Evolutionary conservation across 2,113 vertebrate species (phyloP), one percentile per base, ranked within the genome.

Genomic region (Uropsilus gracilis): DNA sequence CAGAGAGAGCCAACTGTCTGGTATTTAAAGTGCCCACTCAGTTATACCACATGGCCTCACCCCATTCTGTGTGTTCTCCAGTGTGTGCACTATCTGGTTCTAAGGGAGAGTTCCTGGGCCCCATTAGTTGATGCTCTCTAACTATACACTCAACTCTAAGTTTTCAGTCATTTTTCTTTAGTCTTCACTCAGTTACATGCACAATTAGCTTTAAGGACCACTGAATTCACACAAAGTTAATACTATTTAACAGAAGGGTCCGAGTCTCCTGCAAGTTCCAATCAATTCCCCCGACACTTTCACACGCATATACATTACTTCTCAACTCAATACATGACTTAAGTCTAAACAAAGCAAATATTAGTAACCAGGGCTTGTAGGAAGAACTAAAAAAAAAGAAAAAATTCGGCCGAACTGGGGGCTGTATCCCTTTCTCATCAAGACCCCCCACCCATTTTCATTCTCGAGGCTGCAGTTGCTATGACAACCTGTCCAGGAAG

Each of bases 401-500:
- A 28, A 50, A 84, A 69, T 53, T 77, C 20, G 28, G n/a, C 46
- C 11, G 53, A 55, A 12, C 71, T 42, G 73, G 71, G 80, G 44
- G 75, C 39, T 48, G 30, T 37, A 63, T 42, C 68, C 84, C 87
- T 69, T 85, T 68, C 50, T 94, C 42, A 17, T 30, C 89, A 73
- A 34, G 86, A 68, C 57, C 86, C 91, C 53, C 73, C 46, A 16
- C 87, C 89, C 92, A 53, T 61, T 85, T 93, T 80, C 80, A 57
- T 2, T 46, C 50, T 59, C 63, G 88, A 42, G 68, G 82, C 75
- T 87, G 87, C 94, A 91, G 95, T 95, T 87, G 87, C 96, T 82
- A 95, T 92, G 93, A 88, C 96, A 95, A 97, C 95, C 91, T 64
- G 91, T 81, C 89, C 94, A 95, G 96, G 96, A 97, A 96, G 94